Evolutionary conservation across 2,113 vertebrate species (phyloP).

Genomic region (Zonotrichia leucophrys): DNA sequence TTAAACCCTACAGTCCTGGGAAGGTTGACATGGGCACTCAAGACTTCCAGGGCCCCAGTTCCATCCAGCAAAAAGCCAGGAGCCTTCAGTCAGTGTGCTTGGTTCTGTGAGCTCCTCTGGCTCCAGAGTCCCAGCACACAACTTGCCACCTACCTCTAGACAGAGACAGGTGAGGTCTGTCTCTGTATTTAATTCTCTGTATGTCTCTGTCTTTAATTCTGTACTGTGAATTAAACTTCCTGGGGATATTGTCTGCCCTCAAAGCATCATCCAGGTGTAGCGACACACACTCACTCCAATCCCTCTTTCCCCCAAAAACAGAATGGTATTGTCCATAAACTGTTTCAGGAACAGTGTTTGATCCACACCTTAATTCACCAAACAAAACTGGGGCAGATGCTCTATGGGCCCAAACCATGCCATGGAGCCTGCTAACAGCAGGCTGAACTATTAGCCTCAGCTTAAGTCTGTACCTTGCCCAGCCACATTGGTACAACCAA

Average conservation of each 20-base stretch:
- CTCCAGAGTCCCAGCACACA: background rate
- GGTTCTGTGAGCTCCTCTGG: background rate
- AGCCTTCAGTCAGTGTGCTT: background rate
- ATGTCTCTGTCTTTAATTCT: background rate
- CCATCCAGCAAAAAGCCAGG: background rate
- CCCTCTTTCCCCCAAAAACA: background rate
- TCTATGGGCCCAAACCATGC: background rate
- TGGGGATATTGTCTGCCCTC: background rate
- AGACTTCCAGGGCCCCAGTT: background rate
- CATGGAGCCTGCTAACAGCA: background rate
- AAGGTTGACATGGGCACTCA: background rate
- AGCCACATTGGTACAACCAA: background rate
- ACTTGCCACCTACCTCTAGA: background rate
- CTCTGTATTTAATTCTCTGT: no score
- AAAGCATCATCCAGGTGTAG: background rate
- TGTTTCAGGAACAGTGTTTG: background rate
- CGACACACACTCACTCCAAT: background rate
- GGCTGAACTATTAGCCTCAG: background rate
- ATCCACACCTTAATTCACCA: background rate
- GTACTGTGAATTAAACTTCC: background rate
- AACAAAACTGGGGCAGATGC: background rate
- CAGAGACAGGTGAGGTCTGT: no score
- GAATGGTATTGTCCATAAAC: background rate
- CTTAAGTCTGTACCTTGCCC: background rate
- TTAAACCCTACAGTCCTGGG: background rate